These are phyloP conservation scores for Coptotermes formosanus DNA, from an alignment of 1,140 invertebrate genomes.

Conservation along the genomic window DNA sequence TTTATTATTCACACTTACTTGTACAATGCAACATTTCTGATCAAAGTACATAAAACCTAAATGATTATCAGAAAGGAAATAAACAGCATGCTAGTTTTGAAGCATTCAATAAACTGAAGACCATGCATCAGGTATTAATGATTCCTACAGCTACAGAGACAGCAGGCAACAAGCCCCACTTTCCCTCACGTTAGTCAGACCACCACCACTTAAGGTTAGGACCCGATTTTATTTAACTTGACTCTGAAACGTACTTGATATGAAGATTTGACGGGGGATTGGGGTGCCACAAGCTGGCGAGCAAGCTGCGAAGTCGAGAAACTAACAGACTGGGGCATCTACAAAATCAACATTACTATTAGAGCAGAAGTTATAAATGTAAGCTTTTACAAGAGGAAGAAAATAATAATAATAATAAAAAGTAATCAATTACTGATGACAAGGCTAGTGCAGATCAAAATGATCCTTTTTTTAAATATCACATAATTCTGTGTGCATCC, in stretches of 20 bases:
- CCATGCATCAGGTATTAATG: too few species aligned
- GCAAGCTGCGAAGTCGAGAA: constrained; percentile 56
- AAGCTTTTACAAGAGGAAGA: constrained; percentile 2
- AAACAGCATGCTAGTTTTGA: too few species aligned
- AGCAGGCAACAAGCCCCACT: too few species aligned
- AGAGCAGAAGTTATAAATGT: background rate
- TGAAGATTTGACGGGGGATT: constrained; percentile 37
- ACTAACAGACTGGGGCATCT: constrained; percentile 38
- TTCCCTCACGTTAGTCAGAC: background rate
- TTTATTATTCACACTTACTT: too few species aligned
- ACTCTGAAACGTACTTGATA: constrained; percentile 39
- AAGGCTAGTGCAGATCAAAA: background rate
- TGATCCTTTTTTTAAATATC: background rate
- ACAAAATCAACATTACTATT: constrained; percentile 37
- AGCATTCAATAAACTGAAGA: too few species aligned
- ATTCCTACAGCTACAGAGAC: too few species aligned
- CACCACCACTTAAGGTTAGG: background rate
- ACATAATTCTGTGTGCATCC: background rate
- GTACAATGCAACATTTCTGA: too few species aligned
- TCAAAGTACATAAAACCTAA: too few species aligned
- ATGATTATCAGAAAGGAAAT: too few species aligned
- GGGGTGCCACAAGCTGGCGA: constrained; percentile 57
- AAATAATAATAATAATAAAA: constrained; percentile 39
- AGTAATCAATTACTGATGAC: background rate
- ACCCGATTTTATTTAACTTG: background rate